Evolutionary conservation across 1,140 invertebrate species (phyloP), one percentile per base, ranked within the genome.

Genomic region (Geopemphigus sp.): DNA sequence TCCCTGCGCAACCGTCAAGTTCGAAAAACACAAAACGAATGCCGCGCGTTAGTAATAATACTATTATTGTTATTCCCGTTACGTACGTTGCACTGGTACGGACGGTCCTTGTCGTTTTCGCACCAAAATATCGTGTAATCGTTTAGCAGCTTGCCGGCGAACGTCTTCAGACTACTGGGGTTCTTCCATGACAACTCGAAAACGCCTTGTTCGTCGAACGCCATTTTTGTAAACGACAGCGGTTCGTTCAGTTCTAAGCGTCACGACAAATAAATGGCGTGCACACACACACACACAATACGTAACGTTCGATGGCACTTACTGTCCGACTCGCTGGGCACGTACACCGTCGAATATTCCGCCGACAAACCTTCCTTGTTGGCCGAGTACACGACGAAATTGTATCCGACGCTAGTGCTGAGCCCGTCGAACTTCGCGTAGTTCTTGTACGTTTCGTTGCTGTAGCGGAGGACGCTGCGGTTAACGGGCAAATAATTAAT

Each of bases 41-140:
- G n/a, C n/a, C n/a, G n/a, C n/a, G n/a, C n/a, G n/a, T n/a, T n/a
- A n/a, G n/a, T n/a, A n/a, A n/a, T n/a, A n/a, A n/a, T n/a, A n/a
- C n/a, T n/a, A n/a, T n/a, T n/a, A n/a, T n/a, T n/a, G n/a, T n/a
- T n/a, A n/a, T n/a, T n/a, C n/a, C n/a, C n/a, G n/a, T 39, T 56
- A 85, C 85, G 84, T 86, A 90, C 89, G 53, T 85, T 86, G 83
- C 90, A 90, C 61, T 88, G 88, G 84, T 88, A 88, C 53, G 89
- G 89, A 70, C 88, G 84, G 83, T 90, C 89, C n/a, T 86, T 85
- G 4, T 87, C 87, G 73, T 87, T 88, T 63, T 87, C 87, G 84
- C 92, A 93, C 90, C 91, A 92, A 83, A 92, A 94, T 39, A 94
- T 87, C 5, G 92, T 93, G 81, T 92, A 94, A 83, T 87, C 88